These are phyloP conservation scores for Chamaedrilus cognettii DNA, from an alignment of 2,888 invertebrate genomes.

Conservation along the genomic window DNA sequence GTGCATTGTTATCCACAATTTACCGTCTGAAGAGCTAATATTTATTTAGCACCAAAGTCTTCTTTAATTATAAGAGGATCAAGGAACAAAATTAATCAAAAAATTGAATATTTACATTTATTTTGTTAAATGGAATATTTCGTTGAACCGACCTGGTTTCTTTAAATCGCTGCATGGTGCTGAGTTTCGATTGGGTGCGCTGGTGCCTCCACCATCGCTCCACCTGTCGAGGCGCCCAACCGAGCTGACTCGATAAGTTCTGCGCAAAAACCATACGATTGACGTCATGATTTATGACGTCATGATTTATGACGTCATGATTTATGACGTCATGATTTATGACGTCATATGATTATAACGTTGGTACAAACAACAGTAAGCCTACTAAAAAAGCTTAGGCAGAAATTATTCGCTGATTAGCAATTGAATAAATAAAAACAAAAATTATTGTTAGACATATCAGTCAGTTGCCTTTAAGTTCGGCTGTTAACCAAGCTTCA, in stretches of 20 bases:
- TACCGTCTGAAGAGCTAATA: not conserved
- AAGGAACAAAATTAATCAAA: not conserved
- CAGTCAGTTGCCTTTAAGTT: no score
- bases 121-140: no score
- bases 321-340: no score
- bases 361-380: no score
- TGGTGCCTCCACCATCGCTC: constrained; percentile 89
- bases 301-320: no score
- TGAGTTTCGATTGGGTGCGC: constrained; percentile 83
- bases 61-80: not conserved
- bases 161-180: constrained; percentile 85
- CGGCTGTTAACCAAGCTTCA: no score
- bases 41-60: not conserved
- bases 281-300: no score
- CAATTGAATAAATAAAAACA: no score
- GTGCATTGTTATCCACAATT: not conserved
- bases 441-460: no score
- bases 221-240: constrained; percentile 82
- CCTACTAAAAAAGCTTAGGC: no score
- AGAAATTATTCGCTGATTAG: no score
- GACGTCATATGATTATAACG: no score
- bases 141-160: constrained; percentile 70
- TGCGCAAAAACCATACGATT: constrained; percentile 47
- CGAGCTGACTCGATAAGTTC: constrained; percentile 80
- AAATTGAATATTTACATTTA: not conserved